Conservation (phyloP, 2,797 vertebrate genomes). For the Rousettus madagascariensis region DNA sequence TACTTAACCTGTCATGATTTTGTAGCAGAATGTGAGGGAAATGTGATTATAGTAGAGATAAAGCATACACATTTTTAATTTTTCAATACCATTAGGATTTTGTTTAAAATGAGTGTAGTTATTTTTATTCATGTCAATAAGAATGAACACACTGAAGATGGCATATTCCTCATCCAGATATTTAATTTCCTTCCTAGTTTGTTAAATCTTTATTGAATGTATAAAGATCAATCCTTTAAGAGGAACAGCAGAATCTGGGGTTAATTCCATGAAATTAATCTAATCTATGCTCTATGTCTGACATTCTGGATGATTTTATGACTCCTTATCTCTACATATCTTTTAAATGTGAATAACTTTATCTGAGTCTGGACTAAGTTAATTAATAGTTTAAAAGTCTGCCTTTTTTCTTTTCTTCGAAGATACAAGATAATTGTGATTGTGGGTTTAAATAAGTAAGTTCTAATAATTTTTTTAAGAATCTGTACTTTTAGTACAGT, state of each 20-base stretch:
- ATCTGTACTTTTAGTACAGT: background rate
- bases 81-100: background rate
- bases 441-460: slow-evolving; percentile 16
- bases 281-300: background rate
- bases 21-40: background rate
- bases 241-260: background rate
- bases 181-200: background rate
- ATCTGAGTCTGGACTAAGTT: slow-evolving; percentile 42
- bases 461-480: background rate
- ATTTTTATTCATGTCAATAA: background rate
- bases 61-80: background rate
- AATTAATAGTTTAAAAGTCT: slow-evolving; percentile 54
- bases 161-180: background rate
- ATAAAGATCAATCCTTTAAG: background rate
- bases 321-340: background rate
- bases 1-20: background rate
- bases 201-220: background rate
- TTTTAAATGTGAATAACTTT: slow-evolving; percentile 50
- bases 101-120: background rate
- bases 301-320: background rate
- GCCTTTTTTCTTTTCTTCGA: background rate
- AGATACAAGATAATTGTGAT: slow-evolving; percentile 22
- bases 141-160: background rate
- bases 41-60: background rate
- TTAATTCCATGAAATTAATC: slow-evolving; percentile 21